These are phyloP conservation scores for Leucophenga maculata DNA, from an alignment of 2,888 invertebrate species.

Conservation along the genomic window DNA sequence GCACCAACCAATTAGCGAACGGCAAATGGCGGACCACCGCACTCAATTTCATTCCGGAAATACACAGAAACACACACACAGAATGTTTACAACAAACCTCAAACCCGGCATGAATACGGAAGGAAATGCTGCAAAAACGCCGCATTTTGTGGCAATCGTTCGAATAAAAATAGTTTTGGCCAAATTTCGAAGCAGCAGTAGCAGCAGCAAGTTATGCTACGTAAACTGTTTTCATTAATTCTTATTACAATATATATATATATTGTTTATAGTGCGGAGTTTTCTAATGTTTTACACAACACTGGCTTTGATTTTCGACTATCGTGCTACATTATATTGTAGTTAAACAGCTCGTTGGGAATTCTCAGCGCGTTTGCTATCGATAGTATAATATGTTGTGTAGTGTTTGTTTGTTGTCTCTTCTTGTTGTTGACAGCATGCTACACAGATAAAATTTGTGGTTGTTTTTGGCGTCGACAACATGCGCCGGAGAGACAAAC, in stretches of 20 bases:
- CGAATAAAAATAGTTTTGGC: no score
- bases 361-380: not conserved
- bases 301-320: not conserved
- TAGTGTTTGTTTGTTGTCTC: no score
- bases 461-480: not conserved
- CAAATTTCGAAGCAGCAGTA: no score
- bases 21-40: not conserved
- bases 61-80: not conserved
- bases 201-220: not conserved
- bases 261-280: no score
- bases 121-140: not conserved
- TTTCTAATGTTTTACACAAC: not conserved
- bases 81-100: not conserved
- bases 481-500: conserved; percentile 1
- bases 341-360: no score
- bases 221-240: not conserved
- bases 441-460: no score
- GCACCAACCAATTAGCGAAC: conserved; percentile 56
- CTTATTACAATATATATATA: not conserved
- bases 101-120: not conserved
- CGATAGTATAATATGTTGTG: no score
- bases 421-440: no score
- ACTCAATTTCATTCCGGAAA: conserved; percentile 3
- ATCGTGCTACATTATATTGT: not conserved
- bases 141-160: not conserved